Conservation (phyloP, 2,888 invertebrate genomes). For the Lithophane socia region DNA sequence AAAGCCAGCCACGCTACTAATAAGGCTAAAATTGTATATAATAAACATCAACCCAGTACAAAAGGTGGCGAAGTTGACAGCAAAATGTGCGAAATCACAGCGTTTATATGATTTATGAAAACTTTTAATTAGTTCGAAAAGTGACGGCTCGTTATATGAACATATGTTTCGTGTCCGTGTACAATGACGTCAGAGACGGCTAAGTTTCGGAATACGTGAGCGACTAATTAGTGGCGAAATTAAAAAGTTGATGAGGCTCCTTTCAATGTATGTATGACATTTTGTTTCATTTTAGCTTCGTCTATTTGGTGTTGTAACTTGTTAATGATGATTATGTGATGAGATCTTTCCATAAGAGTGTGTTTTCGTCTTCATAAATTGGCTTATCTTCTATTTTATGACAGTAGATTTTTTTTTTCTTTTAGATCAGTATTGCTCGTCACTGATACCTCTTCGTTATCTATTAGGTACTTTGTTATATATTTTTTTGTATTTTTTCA, state of each 20-base stretch:
- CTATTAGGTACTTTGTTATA: no score
- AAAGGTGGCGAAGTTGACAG: conserved; percentile 42
- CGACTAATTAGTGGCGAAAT: conserved; percentile 53
- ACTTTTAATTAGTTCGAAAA: conserved; percentile 46
- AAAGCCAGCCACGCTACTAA: conserved; percentile 21
- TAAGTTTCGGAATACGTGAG: conserved; percentile 36
- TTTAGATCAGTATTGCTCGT: neutral
- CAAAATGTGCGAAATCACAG: conserved; percentile 24
- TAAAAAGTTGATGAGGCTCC: conserved; percentile 42
- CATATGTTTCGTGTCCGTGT: conserved; percentile 42
- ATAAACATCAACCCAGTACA: conserved; percentile 37
- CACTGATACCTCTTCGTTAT: neutral
- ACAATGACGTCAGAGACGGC: conserved; percentile 19
- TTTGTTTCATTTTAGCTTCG: conserved; percentile 22
- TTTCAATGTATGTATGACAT: conserved; percentile 23
- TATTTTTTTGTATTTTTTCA: neutral
- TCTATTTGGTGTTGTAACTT: neutral
- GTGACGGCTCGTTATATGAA: conserved; percentile 24
- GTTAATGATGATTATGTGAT: conserved; percentile 6
- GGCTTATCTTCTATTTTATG: neutral
- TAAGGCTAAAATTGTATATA: conserved; percentile 45
- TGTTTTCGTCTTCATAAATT: neutral
- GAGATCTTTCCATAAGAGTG: neutral
- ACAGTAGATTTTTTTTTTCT: neutral
- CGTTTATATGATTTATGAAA: conserved; percentile 37